Percentiles rank a stretch among this genome's conserved stretches.
Evolutionary conservation across 2,888 invertebrate species (phyloP).

Genomic region (Lasioglossum leucozonium): DNA sequence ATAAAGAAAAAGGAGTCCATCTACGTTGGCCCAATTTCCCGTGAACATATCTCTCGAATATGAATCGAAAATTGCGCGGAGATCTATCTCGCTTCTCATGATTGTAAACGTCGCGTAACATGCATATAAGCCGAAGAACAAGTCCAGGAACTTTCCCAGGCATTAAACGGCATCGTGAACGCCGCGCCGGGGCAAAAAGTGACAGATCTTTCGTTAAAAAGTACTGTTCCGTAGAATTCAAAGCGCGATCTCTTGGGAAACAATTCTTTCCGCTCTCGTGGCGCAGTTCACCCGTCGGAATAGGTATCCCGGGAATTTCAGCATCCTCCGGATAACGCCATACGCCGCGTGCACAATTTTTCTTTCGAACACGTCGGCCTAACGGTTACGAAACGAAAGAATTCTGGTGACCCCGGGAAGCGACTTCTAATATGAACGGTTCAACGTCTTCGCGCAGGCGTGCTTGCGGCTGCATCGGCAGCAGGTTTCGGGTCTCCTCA

Average conservation of each 20-base stretch:
- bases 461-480: neutral
- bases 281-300: neutral
- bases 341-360: constrained; percentile 11
- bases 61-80: constrained; percentile 19
- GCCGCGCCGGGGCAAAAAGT: constrained; percentile 37
- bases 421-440: constrained; percentile 17
- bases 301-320: constrained; percentile 43
- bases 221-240: constrained; percentile 41
- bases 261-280: constrained; percentile 10
- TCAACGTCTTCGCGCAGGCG: neutral
- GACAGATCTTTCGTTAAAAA: constrained; percentile 52
- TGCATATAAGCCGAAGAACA: constrained; percentile 26
- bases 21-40: constrained; percentile 12
- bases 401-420: neutral
- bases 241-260: constrained; percentile 46
- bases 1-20: neutral
- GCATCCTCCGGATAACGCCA: constrained; percentile 25
- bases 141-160: constrained; percentile 61
- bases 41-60: constrained; percentile 8
- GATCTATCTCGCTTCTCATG: constrained; percentile 52
- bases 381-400: constrained; percentile 34
- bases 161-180: constrained; percentile 40
- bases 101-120: constrained; percentile 51
- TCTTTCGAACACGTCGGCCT: constrained; percentile 9
- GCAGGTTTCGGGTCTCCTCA: neutral